Evolutionary conservation across 1,140 invertebrate genomes (phyloP).

Genomic region (Drosophila subobscura): DNA sequence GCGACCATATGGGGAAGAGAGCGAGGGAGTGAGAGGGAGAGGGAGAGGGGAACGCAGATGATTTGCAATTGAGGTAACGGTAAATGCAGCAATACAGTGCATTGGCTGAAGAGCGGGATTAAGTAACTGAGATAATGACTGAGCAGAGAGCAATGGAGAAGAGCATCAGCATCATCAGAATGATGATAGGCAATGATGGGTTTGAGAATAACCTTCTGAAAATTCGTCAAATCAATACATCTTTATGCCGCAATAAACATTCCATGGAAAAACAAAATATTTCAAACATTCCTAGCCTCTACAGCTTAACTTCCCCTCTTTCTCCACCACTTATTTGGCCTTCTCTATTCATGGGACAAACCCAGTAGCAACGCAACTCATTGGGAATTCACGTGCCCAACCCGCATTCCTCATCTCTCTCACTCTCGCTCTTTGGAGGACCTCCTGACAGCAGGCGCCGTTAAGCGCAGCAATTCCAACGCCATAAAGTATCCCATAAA

Average conservation of each 20-base stretch:
- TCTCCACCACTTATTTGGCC: not conserved
- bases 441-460: conserved; percentile 36
- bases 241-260: conserved; percentile 5
- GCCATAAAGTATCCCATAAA: conserved; percentile 80
- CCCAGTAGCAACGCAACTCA: conserved; percentile 45
- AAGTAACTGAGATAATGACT: not conserved
- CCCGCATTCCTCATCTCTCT: conserved; percentile 2
- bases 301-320: not conserved
- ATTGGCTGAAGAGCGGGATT: not conserved
- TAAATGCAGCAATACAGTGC: not conserved
- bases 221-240: conserved; percentile 25
- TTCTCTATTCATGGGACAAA: conserved; percentile 26
- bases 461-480: conserved; percentile 67
- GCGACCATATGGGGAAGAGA: conserved; percentile 14
- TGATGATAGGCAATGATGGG: too few relatives aligned
- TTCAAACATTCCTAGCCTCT: conserved; percentile 25
- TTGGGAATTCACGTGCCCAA: conserved; percentile 48
- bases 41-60: not conserved
- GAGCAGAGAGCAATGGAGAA: not conserved
- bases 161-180: too few relatives aligned
- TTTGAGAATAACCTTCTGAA: too few relatives aligned
- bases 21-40: too few relatives aligned
- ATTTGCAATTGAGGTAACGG: not conserved
- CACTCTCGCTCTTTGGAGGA: not conserved
- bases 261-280: conserved; percentile 17